Evolutionary conservation across 2,888 invertebrate genomes (phyloP).

Genomic region (Odontothrips loti): DNA sequence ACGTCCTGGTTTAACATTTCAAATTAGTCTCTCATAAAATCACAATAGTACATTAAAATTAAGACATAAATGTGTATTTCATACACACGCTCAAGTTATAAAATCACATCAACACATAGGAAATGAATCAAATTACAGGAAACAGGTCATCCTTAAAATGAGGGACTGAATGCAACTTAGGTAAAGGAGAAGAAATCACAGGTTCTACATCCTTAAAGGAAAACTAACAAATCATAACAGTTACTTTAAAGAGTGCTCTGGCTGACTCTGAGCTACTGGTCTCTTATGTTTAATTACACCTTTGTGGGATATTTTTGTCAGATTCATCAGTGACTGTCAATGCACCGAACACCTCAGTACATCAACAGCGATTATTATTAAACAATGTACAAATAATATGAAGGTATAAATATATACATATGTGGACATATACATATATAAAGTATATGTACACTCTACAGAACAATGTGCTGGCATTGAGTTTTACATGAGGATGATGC

Average conservation of each 20-base stretch:
- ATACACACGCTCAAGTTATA: background rate
- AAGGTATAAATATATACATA: background rate
- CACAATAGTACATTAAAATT: conserved; percentile 21
- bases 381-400: background rate
- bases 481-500: conserved; percentile 16
- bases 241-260: background rate
- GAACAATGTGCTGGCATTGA: conserved; percentile 22
- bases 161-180: too few relatives aligned
- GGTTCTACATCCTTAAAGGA: background rate
- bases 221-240: background rate
- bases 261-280: background rate
- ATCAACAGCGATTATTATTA: background rate
- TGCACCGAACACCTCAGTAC: background rate
- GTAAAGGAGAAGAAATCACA: conserved; percentile 13
- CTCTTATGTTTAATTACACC: conserved; percentile 15
- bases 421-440: background rate
- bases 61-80: background rate
- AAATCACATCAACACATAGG: conserved; percentile 3
- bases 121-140: background rate
- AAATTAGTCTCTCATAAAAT: conserved; percentile 21
- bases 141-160: too few relatives aligned
- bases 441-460: background rate
- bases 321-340: conserved; percentile 14
- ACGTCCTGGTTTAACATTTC: background rate
- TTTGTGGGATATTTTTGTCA: conserved; percentile 11